Percentiles rank a stretch among this genome's conserved stretches.
These are phyloP conservation scores for Rhinoraja longicauda DNA, from an alignment of 2,797 vertebrate species.

Conservation along the genomic window DNA sequence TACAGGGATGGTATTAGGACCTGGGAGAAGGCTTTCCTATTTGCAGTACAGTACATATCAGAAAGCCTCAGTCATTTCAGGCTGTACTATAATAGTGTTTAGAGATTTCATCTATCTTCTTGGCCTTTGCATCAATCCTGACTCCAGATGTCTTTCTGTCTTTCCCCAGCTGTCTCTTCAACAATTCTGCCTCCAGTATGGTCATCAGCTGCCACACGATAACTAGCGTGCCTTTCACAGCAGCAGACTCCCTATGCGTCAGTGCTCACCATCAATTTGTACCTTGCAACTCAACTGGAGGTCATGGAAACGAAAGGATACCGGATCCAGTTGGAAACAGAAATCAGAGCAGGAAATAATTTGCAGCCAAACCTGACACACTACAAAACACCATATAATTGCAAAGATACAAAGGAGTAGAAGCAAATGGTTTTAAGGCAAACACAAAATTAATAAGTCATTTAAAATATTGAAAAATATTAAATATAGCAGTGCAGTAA, in stretches of 20 bases:
- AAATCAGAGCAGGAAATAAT: conserved; percentile 1
- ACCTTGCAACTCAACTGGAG: background rate
- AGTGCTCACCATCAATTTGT: background rate
- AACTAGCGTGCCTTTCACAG: conserved; percentile 15
- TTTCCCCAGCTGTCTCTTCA: conserved; percentile 34
- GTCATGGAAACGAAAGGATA: background rate
- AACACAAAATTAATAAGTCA: background rate
- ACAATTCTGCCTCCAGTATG: conserved; percentile 17
- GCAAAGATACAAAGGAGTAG: background rate
- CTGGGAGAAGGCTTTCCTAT: background rate
- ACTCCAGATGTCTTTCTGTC: conserved; percentile 31
- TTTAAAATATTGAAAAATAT: background rate
- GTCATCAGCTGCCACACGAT: conserved; percentile 29
- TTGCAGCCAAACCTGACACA: background rate
- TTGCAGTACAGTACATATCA: too few species aligned
- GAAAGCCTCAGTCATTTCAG: conserved; percentile 2
- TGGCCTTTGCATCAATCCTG: conserved; percentile 29
- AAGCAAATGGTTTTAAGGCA: background rate
- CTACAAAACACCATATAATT: background rate
- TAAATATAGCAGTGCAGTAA: background rate
- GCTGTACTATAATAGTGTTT: background rate
- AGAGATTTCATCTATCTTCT: conserved; percentile 27
- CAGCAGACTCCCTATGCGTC: conserved; percentile 8
- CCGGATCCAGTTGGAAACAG: background rate
- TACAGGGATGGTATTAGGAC: background rate